Evolutionary conservation across 2,113 vertebrate genomes (phyloP).

Genomic region (Eubucco bourcierii): DNA sequence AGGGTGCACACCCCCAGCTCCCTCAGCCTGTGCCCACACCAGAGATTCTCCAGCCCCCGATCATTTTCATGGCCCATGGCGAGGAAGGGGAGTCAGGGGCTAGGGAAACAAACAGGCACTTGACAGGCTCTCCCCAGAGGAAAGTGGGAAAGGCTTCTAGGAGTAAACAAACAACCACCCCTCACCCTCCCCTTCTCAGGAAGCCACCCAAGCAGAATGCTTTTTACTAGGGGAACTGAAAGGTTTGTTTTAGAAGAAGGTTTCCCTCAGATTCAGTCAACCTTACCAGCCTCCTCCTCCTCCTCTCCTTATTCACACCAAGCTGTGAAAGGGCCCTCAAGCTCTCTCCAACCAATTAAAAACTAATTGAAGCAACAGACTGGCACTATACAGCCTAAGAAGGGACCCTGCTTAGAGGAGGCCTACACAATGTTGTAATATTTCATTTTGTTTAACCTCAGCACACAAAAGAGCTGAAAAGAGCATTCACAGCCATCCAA

Average conservation of each 20-base stretch:
- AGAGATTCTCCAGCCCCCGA: no score
- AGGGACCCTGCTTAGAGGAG: neutral
- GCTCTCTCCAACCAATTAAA: constrained; percentile 44
- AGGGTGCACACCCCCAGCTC: no score
- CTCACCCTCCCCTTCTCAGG: neutral
- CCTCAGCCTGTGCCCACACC: no score
- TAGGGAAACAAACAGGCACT: neutral
- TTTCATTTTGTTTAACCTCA: constrained; percentile 25
- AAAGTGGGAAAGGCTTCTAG: neutral
- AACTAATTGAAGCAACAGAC: constrained; percentile 45
- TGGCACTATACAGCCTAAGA: neutral
- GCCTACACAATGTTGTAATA: neutral
- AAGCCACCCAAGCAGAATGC: constrained; percentile 37
- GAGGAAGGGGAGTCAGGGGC: neutral
- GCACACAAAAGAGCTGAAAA: neutral
- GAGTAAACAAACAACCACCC: neutral
- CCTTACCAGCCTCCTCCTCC: constrained; percentile 13
- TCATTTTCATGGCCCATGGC: neutral
- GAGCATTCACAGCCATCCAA: neutral
- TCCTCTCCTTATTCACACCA: constrained; percentile 20
- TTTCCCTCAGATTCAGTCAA: constrained; percentile 23
- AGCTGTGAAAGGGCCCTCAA: constrained; percentile 49
- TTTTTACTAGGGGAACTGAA: neutral
- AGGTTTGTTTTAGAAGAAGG: neutral
- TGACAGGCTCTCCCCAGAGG: neutral